These are phyloP conservation scores for Allacma fusca DNA, from an alignment of 2,888 invertebrate genomes.

Conservation along the genomic window DNA sequence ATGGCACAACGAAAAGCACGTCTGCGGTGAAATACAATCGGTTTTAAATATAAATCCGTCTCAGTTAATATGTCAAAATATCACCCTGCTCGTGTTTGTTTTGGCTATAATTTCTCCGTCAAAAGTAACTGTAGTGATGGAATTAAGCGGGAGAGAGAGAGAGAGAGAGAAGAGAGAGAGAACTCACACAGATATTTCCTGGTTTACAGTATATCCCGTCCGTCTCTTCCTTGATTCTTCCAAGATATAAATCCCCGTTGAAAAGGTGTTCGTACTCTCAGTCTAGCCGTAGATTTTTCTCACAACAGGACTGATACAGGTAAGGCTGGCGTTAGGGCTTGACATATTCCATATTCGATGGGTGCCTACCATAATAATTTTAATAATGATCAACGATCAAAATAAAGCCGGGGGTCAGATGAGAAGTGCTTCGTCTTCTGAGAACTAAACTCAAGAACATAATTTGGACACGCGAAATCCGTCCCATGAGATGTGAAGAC, in stretches of 20 bases:
- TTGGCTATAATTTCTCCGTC: not conserved
- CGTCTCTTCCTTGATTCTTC: not conserved
- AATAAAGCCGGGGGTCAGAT: not conserved
- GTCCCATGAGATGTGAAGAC: not conserved
- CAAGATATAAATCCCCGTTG: not conserved
- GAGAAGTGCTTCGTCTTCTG: not conserved
- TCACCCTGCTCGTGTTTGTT: not conserved
- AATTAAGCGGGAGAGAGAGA: not conserved
- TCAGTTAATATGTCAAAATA: not conserved
- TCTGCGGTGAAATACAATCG: not conserved
- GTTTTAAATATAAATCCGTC: not conserved
- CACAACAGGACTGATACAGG: not conserved
- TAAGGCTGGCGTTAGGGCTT: not conserved
- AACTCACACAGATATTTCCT: not conserved
- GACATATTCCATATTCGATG: not conserved
- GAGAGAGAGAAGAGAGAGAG: no score
- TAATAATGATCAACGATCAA: not conserved
- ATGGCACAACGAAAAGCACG: not conserved
- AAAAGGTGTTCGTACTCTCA: conserved; percentile 29
- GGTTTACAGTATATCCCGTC: not conserved
- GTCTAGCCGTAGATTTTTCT: conserved; percentile 25
- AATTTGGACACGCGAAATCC: no score
- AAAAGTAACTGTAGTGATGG: not conserved
- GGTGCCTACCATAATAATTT: conserved; percentile 1
- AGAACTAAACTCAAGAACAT: no score